Base-by-base conservation (phyloP, 2,113 vertebrate genomes). In the Ptilorrhoa leucosticta region DNA sequence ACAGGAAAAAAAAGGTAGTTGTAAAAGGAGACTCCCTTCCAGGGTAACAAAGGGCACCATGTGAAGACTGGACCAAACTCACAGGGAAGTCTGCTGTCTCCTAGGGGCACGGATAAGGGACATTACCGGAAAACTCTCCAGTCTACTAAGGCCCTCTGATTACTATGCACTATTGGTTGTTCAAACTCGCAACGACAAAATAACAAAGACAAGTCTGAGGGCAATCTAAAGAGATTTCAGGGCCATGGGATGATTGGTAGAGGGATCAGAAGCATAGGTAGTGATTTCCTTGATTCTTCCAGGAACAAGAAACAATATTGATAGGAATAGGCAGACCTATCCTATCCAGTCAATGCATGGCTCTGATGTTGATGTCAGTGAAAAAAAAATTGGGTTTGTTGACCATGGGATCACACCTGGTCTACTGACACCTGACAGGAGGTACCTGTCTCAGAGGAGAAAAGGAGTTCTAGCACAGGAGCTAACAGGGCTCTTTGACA, bases 131-230 rank as follows among this genome's bases (percentile, higher is more conserved):
- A 87, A 69, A 44, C 5, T 37, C 17, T 44, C 22, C 11, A 11
- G 18, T 60, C 17, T 58, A 18, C 7, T 28, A 33, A 68, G 33
- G 11, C 14, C 11, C 11, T 48, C 21, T 31, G 44, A 35, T 51
- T 37, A 10, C 14, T 60, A 33, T 44, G 17, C 17, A 8, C 6
- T 51, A 10, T 22, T 66, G 8, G 6, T 42, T 37, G 53, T 15
- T 68, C 11, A 19, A 86, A 33, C 27, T 37, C 27, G 7, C 18
- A 60, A 15, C 0, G 0, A 33, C 0, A 0, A 58, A 44, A 76
- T 21, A 50, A 68, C 21, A 31, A 66, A 42, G 9, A 21, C 4
- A 44, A 22, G 37, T 44, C 13, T 7, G 16, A 40, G 26, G 17
- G 10, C 17, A 68, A 58, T 33, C 21, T 51, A 58, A 86, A 50